phyloP scores from a whole-genome alignment of 2,888 invertebrate genomes.

The Rhogogaster chlorosoma region DNA sequence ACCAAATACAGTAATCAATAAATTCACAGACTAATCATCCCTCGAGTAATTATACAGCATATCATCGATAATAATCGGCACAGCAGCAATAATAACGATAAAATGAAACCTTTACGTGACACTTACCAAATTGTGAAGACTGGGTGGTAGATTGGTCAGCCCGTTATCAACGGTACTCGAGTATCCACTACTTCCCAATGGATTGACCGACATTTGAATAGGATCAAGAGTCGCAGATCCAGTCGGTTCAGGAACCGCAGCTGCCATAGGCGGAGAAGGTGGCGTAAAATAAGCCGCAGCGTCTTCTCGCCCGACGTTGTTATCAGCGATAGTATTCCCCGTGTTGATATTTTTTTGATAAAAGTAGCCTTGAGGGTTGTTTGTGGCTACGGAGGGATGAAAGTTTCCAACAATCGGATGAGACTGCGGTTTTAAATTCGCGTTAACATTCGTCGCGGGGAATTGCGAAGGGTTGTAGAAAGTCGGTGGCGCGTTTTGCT shows the following conservation, averaged over 20 bases:
- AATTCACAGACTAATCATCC: neutral
- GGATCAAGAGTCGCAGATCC: constrained; percentile 73
- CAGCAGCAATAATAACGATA: neutral
- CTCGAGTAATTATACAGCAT: too few species aligned
- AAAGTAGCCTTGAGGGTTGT: neutral
- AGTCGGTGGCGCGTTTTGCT: constrained; percentile 51
- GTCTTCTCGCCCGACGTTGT: neutral
- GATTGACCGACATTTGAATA: constrained; percentile 71
- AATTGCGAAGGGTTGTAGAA: constrained; percentile 69
- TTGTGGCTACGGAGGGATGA: neutral
- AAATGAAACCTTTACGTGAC: neutral
- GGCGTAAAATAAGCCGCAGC: constrained; percentile 41
- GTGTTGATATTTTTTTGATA: neutral
- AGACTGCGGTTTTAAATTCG: constrained; percentile 19
- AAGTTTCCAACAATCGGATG: neutral
- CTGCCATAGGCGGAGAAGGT: constrained; percentile 57
- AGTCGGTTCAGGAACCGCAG: constrained; percentile 69
- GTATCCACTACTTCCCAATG: constrained; percentile 52
- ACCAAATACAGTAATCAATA: neutral
- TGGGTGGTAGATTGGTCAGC: constrained; percentile 66
- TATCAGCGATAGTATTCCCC: neutral
- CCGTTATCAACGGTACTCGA: constrained; percentile 23
- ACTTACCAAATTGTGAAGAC: constrained; percentile 72
- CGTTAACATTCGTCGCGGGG: neutral
- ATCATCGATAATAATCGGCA: too few species aligned